These are phyloP conservation scores for Platalea minor DNA, from an alignment of 2,797 vertebrate species.

Conservation along the genomic window DNA sequence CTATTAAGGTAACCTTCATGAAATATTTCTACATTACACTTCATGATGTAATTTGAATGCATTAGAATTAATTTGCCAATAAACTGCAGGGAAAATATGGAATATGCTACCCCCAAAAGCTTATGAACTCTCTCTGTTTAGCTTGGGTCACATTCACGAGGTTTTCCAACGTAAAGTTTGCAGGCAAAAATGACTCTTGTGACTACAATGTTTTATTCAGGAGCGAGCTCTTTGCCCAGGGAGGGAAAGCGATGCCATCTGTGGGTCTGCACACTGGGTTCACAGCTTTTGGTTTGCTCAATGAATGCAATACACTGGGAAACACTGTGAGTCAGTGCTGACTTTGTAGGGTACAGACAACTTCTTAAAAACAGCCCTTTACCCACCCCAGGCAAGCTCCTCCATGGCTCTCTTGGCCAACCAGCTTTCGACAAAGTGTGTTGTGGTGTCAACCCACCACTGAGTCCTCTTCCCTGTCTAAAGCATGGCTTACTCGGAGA, in stretches of 20 bases:
- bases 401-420: not conserved
- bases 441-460: not conserved
- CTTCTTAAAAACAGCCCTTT: not conserved
- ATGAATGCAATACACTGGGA: not conserved
- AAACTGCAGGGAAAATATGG: slow-evolving; percentile 30
- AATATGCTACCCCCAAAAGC: not conserved
- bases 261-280: not conserved
- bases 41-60: slow-evolving; percentile 53
- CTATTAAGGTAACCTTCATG: slow-evolving; percentile 55
- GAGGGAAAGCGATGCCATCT: not conserved
- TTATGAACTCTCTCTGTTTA: not conserved
- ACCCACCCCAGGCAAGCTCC: not conserved
- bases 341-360: not conserved
- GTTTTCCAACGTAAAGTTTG: not conserved
- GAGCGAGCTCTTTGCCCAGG: not conserved
- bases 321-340: not conserved
- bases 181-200: not conserved
- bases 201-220: not conserved
- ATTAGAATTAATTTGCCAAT: slow-evolving; percentile 57
- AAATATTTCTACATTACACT: slow-evolving; percentile 44
- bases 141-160: not conserved
- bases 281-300: not conserved
- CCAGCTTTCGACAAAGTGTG: not conserved
- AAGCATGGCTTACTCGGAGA: not conserved
- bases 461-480: not conserved